phyloP scores from a whole-genome alignment of 1,140 invertebrate genomes.

The Nomia melanderi region DNA sequence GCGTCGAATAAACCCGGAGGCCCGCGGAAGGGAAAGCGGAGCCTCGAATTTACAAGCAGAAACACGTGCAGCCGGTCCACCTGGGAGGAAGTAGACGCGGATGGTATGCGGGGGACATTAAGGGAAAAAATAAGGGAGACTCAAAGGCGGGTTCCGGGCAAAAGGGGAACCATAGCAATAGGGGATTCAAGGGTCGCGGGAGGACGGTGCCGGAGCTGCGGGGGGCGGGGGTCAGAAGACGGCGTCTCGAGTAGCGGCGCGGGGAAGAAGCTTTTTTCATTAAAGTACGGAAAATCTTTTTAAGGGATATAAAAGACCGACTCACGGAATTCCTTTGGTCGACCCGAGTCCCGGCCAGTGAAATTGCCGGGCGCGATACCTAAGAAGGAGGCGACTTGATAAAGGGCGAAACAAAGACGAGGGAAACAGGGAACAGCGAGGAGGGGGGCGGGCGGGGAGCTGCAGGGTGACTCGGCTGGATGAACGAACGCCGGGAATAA shows the following conservation, averaged over 20 bases:
- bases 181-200: neutral
- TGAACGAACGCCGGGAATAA: no score
- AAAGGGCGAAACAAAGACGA: constrained; percentile 52
- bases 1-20: no score
- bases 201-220: no score
- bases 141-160: neutral
- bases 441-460: neutral
- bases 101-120: neutral
- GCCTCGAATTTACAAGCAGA: neutral
- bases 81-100: no score
- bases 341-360: constrained; percentile 31
- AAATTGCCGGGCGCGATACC: constrained; percentile 53
- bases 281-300: constrained; percentile 62
- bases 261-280: constrained; percentile 59
- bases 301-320: constrained; percentile 62
- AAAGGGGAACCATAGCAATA: neutral
- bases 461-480: no score
- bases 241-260: constrained; percentile 35
- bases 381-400: constrained; percentile 43
- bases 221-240: constrained; percentile 14
- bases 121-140: neutral
- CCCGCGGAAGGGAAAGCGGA: neutral
- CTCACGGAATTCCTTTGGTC: constrained; percentile 59
- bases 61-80: neutral
- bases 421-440: neutral